Percentiles rank a stretch among this genome's conserved stretches.
These are phyloP conservation scores for Coenobita brevimanus DNA, from an alignment of 1,140 invertebrate species.

Conservation along the genomic window DNA sequence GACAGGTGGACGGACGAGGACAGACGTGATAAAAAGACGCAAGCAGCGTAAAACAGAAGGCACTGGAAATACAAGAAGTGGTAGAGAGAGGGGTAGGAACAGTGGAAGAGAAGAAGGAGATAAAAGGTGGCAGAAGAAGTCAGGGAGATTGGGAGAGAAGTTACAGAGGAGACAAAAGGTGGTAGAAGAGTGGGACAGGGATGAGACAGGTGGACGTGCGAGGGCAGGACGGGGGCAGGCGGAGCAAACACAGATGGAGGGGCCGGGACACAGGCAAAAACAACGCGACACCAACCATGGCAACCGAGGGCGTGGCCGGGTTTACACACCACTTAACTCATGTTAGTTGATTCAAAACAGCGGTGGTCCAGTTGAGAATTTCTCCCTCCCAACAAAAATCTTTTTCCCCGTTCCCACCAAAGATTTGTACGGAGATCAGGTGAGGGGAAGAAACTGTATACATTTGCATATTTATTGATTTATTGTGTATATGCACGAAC, in stretches of 20 bases:
- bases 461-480: too few relatives aligned
- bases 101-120: background rate
- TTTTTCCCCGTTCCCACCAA: background rate
- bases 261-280: slow-evolving; percentile 12
- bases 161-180: background rate
- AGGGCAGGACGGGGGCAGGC: background rate
- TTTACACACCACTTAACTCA: slow-evolving; percentile 31
- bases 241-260: slow-evolving; percentile 24
- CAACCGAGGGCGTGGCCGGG: slow-evolving; percentile 6
- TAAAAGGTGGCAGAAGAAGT: background rate
- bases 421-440: too few relatives aligned
- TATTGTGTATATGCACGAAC: too few relatives aligned
- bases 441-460: too few relatives aligned
- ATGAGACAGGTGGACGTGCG: background rate
- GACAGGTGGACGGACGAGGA: too few relatives aligned
- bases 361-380: slow-evolving; percentile 12
- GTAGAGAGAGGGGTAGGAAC: background rate
- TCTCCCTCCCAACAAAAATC: slow-evolving; percentile 4
- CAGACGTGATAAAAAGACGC: too few relatives aligned
- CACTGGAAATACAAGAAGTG: background rate
- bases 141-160: background rate
- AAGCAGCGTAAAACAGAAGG: background rate
- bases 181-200: background rate
- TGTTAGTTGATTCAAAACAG: slow-evolving; percentile 32
- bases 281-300: slow-evolving; percentile 31